Percentiles rank a stretch among this genome's conserved stretches.
phyloP scores from a whole-genome alignment of 1,140 invertebrate species.

The Diabrotica virgifera region DNA sequence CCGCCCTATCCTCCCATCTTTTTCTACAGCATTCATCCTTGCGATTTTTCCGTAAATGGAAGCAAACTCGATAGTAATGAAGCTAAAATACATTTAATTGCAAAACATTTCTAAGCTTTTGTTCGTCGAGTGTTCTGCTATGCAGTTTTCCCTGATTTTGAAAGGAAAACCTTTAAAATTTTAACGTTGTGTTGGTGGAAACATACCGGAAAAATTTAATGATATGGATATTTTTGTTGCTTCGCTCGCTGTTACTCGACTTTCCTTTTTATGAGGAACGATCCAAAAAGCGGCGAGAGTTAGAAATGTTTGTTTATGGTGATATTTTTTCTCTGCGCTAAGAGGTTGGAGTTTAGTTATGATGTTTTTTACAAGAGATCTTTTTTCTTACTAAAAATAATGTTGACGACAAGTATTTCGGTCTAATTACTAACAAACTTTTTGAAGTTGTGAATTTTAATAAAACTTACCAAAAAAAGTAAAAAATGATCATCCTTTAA shows the following conservation, averaged over 20 bases:
- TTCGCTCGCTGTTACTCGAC: not conserved
- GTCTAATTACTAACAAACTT: no score
- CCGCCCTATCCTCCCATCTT: conserved; percentile 23
- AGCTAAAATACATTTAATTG: conserved; percentile 37
- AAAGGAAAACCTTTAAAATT: conserved; percentile 21
- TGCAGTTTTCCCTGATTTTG: conserved; percentile 13
- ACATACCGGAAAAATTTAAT: conserved; percentile 19
- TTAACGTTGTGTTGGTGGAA: conserved; percentile 8
- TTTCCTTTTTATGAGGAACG: conserved; percentile 3
- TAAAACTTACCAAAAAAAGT: no score
- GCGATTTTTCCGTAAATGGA: conserved; percentile 26
- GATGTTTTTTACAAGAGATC: no score
- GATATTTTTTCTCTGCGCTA: no score
- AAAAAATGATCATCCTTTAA: no score
- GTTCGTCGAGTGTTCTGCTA: conserved; percentile 17
- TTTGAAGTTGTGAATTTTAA: no score
- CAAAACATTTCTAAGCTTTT: conserved; percentile 35
- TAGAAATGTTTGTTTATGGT: not conserved
- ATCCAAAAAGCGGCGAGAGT: not conserved
- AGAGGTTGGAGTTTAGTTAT: no score
- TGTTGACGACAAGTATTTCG: no score
- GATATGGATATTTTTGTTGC: conserved; percentile 17
- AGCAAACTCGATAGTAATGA: conserved; percentile 33
- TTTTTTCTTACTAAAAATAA: no score
- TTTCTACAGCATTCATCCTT: conserved; percentile 1